Base-by-base conservation (phyloP, 2,888 invertebrate species). In the Mythimna pallens region DNA sequence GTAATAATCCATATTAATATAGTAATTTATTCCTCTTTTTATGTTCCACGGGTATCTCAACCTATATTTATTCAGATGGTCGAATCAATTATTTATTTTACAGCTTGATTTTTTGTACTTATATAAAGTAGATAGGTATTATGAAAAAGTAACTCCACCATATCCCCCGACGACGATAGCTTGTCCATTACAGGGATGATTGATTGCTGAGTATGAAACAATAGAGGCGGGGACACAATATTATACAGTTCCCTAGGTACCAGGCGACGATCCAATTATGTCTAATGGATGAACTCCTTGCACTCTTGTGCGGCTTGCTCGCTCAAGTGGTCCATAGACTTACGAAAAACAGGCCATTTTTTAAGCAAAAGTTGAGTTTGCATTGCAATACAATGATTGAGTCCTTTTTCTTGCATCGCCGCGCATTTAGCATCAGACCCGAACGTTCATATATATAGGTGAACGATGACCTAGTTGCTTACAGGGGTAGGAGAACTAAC, bases 261-360 rank as follows among this genome's bases (percentile, higher is more conserved):
- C 58, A 58, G 65, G 20, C 73, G 87, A 83, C 90, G 87, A 93
- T 94, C 93, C 94, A 95, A 95, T 95, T 95, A 94, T 90, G 88
- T 88, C 85, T 94, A 95, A 94, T 95, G 94, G 94, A 93, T 89
- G 76, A 90, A 90, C 86, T 92, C 92, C 91, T 92, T 66, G 72
- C 66, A 81, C 81, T 80, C 74, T 70, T 72, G 70, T 73, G 55
- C 34, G 54, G 67, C 73, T 77, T 68, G 80, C 36, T 2, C 34
- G 59, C n/a, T 36, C 59, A 36, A n/a, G 36, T 59, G 36, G n/a
- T 36, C 36, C 59, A 59, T 59, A 36, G 34, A 34, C 8, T 8
- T 12, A 58, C 10, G 10, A 34, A 36, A 17, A 8, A 20, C 20
- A 47, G 47, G 5, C 14, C 43, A 43, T 14, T 43, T 14, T 43